Base-by-base conservation (phyloP, 2,113 vertebrate genomes). In the Gymnorhina tibicen region DNA sequence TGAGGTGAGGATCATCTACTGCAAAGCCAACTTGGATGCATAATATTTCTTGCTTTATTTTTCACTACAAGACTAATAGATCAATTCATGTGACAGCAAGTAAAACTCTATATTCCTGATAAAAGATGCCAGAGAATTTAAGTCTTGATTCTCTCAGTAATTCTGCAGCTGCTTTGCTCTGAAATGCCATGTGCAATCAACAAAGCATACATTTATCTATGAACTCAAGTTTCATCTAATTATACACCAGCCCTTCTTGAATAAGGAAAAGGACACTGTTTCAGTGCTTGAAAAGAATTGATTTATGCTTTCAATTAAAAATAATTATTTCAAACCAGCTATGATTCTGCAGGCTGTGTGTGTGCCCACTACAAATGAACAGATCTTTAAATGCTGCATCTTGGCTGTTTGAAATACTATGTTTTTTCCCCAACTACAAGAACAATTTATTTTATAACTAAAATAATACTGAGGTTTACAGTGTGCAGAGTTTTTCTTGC, bases 231-330 rank as follows among this genome's bases (percentile, higher is more conserved):
- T 91, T 84, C 73, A 78, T 76, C 52, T 92, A 89, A 94, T 96
- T 93, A 91, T 42, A 41, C 63, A 58, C 41, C 49, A 89, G n/a
- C 5, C 11, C 18, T 82, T 79, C 88, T 58, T 60, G 70, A 87
- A 85, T 22, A 70, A 33, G 7, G 55, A 90, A 95, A 87, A 80
- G 23, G 53, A 94, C 84, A 27, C 15, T 74, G 75, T 74, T 90
- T 86, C 75, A 93, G n/a, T 63, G 62, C 55, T 83, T 91, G 72
- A 79, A 89, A 91, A 82, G 18, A 89, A 85, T 47, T 87, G 50
- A 83, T 96, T 94, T 85, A 87, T 93, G 19, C 17, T 93, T 95
- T 91, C 85, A 96, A 90, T 88, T 95, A 93, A 83, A 95, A 90
- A 46, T 58, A 85, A 87, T 89, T 78, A 56, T 87, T 94, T 56